Conservation (phyloP, 2,113 vertebrate species). For the Mugil cephalus region DNA sequence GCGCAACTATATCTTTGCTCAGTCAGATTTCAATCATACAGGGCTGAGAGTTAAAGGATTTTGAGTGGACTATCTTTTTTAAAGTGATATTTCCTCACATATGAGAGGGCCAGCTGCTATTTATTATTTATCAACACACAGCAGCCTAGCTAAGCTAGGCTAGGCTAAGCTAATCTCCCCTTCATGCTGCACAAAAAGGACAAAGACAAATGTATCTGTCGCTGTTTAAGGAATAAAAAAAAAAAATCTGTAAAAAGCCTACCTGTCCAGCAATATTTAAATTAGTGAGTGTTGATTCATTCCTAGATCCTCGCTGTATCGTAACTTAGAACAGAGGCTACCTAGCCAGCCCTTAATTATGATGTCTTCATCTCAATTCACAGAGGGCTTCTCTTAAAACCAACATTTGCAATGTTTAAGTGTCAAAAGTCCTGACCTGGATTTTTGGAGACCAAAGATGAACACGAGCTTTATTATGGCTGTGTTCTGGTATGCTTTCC, state of each 20-base stretch:
- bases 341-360: conserved; percentile 35
- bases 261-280: conserved; percentile 4
- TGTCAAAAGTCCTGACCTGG: conserved; percentile 51
- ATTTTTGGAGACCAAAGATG: conserved; percentile 80
- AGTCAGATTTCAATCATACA: background rate
- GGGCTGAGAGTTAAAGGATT: background rate
- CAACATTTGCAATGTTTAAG: conserved; percentile 9
- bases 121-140: background rate
- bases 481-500: conserved; percentile 51
- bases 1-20: background rate
- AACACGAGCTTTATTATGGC: conserved; percentile 61
- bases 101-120: background rate
- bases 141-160: conserved; percentile 2
- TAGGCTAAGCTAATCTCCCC: conserved; percentile 25
- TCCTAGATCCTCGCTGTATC: conserved; percentile 20
- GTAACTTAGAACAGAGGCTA: conserved; percentile 41
- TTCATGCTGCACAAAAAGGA: conserved; percentile 12
- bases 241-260: background rate
- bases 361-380: conserved; percentile 38
- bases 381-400: conserved; percentile 54
- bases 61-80: background rate
- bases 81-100: background rate
- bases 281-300: conserved; percentile 7
- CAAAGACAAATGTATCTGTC: background rate
- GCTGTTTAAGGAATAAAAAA: background rate